Evolutionary conservation across 2,797 vertebrate genomes (phyloP).

Genomic region (Microctenopoma steveboyesi): DNA sequence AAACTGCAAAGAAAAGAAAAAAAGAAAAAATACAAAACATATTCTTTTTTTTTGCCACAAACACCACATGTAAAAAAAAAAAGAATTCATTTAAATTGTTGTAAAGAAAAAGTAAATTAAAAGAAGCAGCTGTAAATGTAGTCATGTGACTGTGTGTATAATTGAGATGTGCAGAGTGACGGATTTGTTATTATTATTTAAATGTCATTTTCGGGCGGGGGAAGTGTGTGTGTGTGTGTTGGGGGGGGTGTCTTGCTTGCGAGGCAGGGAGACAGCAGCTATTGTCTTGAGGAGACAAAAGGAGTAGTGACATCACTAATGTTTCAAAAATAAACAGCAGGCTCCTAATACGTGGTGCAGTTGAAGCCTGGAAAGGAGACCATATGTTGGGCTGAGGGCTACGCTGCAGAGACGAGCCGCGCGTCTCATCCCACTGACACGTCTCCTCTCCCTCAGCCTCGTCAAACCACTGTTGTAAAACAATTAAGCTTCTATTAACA

Average conservation of each 20-base stretch:
- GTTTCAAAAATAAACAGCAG: slow-evolving; percentile 80
- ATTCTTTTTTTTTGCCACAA: too few relatives aligned
- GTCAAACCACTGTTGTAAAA: slow-evolving; percentile 81
- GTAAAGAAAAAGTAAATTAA: slow-evolving; percentile 36
- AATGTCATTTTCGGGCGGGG: slow-evolving; percentile 49
- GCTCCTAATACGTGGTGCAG: slow-evolving; percentile 76
- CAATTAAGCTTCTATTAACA: slow-evolving; percentile 91
- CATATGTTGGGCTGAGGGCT: slow-evolving; percentile 83
- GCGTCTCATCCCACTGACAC: slow-evolving; percentile 75
- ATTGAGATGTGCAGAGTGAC: slow-evolving; percentile 57
- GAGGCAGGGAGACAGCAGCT: slow-evolving; percentile 62
- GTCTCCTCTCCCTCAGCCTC: slow-evolving; percentile 70
- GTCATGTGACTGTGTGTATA: slow-evolving; percentile 14
- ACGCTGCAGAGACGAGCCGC: slow-evolving; percentile 65
- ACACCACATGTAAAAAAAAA: slow-evolving; percentile 26
- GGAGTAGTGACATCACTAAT: slow-evolving; percentile 77
- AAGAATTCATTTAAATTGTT: slow-evolving; percentile 62
- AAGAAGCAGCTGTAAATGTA: slow-evolving; percentile 23
- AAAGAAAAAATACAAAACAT: slow-evolving; percentile 42
- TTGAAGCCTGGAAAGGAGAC: slow-evolving; percentile 80
- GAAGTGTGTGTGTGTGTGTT: background rate
- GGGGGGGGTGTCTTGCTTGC: slow-evolving; percentile 44
- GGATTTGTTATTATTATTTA: slow-evolving; percentile 72
- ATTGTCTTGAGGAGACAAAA: slow-evolving; percentile 83
- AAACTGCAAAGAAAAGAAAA: slow-evolving; percentile 41